Conservation (phyloP, 2,113 vertebrate genomes). For the Neolamprologus sp. region DNA sequence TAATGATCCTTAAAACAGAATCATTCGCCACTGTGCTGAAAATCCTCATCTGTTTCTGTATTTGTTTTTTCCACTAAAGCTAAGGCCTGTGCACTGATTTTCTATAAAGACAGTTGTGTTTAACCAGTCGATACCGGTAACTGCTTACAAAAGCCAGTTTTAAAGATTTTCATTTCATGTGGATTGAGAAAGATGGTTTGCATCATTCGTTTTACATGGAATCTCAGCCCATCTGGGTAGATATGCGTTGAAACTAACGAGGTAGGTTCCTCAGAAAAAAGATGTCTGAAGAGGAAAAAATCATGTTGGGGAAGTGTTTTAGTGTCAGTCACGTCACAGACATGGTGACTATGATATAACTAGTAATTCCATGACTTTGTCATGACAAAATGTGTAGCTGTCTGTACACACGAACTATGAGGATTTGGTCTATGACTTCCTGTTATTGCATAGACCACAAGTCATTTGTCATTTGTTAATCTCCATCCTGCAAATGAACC, state of each 20-base stretch:
- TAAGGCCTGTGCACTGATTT: not conserved
- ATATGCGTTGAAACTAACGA: not conserved
- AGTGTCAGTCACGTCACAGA: not conserved
- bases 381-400: not conserved
- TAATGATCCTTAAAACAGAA: not conserved
- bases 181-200: not conserved
- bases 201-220: not conserved
- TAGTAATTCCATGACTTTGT: not conserved
- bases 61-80: not conserved
- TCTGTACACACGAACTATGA: not conserved
- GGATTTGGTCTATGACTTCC: not conserved
- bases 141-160: not conserved
- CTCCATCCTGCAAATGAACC: not conserved
- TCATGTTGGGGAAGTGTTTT: not conserved
- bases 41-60: not conserved
- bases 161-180: not conserved
- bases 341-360: not conserved
- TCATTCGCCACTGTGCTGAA: not conserved
- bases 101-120: not conserved
- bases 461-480: not conserved
- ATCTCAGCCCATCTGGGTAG: fast-evolving
- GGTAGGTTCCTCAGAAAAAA: not conserved
- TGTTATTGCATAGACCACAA: not conserved
- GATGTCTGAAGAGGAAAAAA: not conserved
- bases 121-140: not conserved